Conservation (phyloP, 2,888 invertebrate genomes). For the Melangyna quadrimaculata region DNA sequence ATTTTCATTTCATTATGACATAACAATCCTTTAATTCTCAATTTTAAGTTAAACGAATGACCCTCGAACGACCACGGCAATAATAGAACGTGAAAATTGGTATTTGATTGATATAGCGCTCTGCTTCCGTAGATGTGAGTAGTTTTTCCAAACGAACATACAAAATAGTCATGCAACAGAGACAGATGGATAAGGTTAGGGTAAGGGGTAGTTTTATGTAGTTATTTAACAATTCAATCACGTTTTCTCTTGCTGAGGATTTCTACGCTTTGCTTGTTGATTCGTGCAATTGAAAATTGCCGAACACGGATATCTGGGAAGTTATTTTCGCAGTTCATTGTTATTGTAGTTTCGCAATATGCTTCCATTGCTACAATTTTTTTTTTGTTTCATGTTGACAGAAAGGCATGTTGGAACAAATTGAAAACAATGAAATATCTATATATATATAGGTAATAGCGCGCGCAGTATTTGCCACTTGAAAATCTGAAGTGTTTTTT, state of each 20-base stretch:
- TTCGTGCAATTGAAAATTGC: slow-evolving; percentile 66
- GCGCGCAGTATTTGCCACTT: neutral
- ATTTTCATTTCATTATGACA: no score
- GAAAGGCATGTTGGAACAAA: slow-evolving; percentile 26
- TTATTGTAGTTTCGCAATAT: neutral
- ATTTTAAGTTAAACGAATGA: slow-evolving; percentile 31
- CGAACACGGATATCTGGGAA: slow-evolving; percentile 39
- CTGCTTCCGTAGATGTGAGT: slow-evolving; percentile 26
- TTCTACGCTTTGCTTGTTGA: slow-evolving; percentile 66
- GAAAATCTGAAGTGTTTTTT: neutral
- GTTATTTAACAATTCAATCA: slow-evolving; percentile 68
- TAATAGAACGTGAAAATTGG: slow-evolving; percentile 68
- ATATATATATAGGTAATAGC: neutral
- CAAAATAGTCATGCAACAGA: slow-evolving; percentile 45
- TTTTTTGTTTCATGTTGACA: slow-evolving; percentile 26
- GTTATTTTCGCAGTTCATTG: neutral
- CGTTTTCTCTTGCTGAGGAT: slow-evolving; percentile 43
- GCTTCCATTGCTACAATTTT: slow-evolving; percentile 11
- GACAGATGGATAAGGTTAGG: no score
- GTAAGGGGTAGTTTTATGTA: slow-evolving; percentile 9
- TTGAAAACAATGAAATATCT: slow-evolving; percentile 50
- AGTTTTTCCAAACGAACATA: slow-evolving; percentile 1
- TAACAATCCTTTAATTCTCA: slow-evolving; percentile 4
- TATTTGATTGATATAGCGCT: slow-evolving; percentile 67
- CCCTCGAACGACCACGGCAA: slow-evolving; percentile 1